Percentiles rank a stretch among this genome's conserved stretches.
Conservation (phyloP, 2,113 vertebrate genomes). For the Ictalurus punctatus region DNA sequence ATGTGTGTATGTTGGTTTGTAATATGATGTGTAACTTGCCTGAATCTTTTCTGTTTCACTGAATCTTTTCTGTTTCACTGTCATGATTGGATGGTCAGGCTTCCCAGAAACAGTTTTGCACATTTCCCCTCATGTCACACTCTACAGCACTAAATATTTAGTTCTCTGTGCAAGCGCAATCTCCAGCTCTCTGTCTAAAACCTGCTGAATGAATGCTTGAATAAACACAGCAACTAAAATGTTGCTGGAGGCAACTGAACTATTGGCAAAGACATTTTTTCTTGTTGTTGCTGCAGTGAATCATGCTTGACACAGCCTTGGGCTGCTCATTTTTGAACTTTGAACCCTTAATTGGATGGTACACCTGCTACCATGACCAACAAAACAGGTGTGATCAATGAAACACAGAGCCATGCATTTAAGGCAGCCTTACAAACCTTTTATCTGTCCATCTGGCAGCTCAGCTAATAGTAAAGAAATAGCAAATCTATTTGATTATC, state of each 20-base stretch:
- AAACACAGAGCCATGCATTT: conserved; percentile 25
- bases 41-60: conserved; percentile 21
- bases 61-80: conserved; percentile 19
- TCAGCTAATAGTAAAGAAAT: conserved; percentile 32
- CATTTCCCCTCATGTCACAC: conserved; percentile 15
- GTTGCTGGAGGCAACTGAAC: conserved; percentile 13
- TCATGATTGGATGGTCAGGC: conserved; percentile 18
- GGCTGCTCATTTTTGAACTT: conserved; percentile 57
- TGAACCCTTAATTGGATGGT: conserved; percentile 49
- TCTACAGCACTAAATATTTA: conserved; percentile 11
- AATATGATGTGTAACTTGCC: conserved; percentile 8
- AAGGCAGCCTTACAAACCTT: conserved; percentile 27
- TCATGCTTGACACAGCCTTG: conserved; percentile 13
- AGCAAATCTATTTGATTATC: conserved; percentile 38
- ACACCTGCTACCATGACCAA: conserved; percentile 64
- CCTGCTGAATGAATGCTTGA: not conserved
- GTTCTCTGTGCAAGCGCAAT: not conserved
- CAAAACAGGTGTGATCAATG: conserved; percentile 66
- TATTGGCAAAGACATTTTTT: conserved; percentile 16
- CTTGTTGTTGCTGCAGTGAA: not conserved
- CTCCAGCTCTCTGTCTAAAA: not conserved
- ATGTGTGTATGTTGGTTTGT: not conserved
- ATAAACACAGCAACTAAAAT: conserved; percentile 17
- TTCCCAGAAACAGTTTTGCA: conserved; percentile 20
- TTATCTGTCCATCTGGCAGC: conserved; percentile 32